Base-by-base conservation (phyloP, 2,888 invertebrate species). In the Melieria crassipennis region DNA sequence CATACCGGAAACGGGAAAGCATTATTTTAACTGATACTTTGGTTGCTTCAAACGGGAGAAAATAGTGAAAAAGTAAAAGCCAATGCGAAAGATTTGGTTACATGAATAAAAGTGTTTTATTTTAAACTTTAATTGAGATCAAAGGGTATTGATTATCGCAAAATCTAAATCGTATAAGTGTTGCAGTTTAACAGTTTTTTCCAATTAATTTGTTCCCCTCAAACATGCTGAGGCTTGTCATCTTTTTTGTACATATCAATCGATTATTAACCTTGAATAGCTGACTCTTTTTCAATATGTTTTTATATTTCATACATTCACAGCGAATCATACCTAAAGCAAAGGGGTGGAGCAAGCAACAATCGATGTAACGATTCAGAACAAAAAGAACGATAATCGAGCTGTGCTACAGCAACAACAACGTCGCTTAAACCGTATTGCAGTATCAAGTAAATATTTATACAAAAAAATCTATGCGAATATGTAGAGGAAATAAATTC, bases 271-370 rank as follows among this genome's bases (percentile, higher is more conserved):
- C 1, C 16, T 16, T 16, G 16, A 16, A 16, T 16, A n/a, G 52
- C 4, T 52, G 10, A 4, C 52, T 52, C 52, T 52, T 7, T 52
- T 52, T 52, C 9, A n/a, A 10, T 64, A 42, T 60, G 50, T 69
- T 43, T 69, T 50, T 58, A 43, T 70, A 60, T 70, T 61, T 70
- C 63, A 11, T 62, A 52, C 13, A 6, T 7, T 52, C 13, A 10
- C 13, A 52, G 52, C 52, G 3, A 52, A 52, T 52, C 52, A 52
- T 52, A 52, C 52, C 52, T 52, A 52, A 7, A 52, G 10, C 13
- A 52, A 52, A 48, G 16, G 16, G 16, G 16, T 16, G 16, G 16
- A 0, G 16, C 16, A 16, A 16, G 16, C 16, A 16, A 48, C 50
- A 48, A 48, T 10, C 50, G 11, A 48, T 10, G 11, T 48, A 48